Conservation (phyloP, 53 echinoderm and acorn worm species). For the Holothuria scabra region DNA sequence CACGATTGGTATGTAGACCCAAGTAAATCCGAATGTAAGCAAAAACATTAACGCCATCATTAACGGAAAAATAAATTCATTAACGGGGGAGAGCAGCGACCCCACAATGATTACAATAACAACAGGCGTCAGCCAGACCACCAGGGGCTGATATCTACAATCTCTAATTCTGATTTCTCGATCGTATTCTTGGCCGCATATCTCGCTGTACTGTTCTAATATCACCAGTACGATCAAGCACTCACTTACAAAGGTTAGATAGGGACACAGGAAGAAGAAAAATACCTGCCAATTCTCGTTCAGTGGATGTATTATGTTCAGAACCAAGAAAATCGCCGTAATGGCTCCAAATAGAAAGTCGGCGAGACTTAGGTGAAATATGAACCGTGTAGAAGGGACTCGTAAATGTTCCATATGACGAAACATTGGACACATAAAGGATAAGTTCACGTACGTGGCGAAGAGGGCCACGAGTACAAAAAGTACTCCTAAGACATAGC, state of each 20-base stretch:
- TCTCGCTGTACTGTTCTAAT: slow-evolving; percentile 12
- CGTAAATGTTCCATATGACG: slow-evolving; percentile 30
- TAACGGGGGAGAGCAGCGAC: neutral
- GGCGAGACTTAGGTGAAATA: slow-evolving; percentile 22
- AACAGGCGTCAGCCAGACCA: slow-evolving; percentile 5
- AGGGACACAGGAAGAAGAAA: slow-evolving; percentile 17
- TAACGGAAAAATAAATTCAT: slow-evolving; percentile 5
- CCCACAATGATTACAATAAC: neutral
- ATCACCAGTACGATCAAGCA: neutral
- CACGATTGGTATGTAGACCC: slow-evolving; percentile 2
- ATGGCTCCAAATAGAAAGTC: slow-evolving; percentile 17
- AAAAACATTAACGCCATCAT: neutral
- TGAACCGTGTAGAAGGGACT: slow-evolving; percentile 15
- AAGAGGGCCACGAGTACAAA: slow-evolving; percentile 20
- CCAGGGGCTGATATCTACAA: slow-evolving; percentile 2
- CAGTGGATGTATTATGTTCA: neutral
- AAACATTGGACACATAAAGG: slow-evolving; percentile 29
- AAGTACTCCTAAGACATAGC: neutral
- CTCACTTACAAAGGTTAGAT: slow-evolving; percentile 15
- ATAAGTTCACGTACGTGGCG: slow-evolving; percentile 14
- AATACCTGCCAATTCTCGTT: neutral
- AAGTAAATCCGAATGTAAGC: slow-evolving; percentile 9
- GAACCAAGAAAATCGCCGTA: neutral
- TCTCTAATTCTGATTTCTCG: slow-evolving; percentile 25
- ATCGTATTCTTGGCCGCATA: slow-evolving; percentile 31